phyloP scores from a whole-genome alignment of 2,113 vertebrate genomes.

The Amia ocellicauda region DNA sequence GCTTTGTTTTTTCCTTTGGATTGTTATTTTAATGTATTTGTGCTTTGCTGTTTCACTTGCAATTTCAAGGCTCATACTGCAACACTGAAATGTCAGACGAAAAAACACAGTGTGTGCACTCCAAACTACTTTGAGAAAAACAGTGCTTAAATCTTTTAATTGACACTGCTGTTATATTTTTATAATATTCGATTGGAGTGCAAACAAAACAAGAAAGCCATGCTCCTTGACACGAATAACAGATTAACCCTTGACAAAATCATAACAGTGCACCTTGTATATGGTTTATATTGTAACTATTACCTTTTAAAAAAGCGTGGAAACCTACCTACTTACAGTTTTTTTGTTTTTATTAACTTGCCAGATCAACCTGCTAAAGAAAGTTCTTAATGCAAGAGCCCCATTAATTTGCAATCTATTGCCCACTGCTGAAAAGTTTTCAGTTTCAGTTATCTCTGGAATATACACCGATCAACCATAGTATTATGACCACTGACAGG shows the following conservation, averaged over 20 bases:
- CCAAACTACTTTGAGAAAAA: background rate
- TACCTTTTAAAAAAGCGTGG: too few species aligned
- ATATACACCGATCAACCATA: too few species aligned
- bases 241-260: background rate
- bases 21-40: background rate
- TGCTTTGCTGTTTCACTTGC: background rate
- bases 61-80: background rate
- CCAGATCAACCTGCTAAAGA: too few species aligned
- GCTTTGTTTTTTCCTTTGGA: constrained; percentile 14
- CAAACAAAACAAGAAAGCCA: background rate
- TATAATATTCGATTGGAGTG: background rate
- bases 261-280: constrained; percentile 14
- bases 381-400: too few species aligned
- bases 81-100: background rate
- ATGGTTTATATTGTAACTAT: constrained; percentile 8
- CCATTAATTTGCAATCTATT: too few species aligned
- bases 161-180: background rate
- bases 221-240: background rate
- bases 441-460: too few species aligned
- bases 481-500: too few species aligned
- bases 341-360: too few species aligned
- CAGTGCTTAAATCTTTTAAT: background rate
- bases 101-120: constrained; percentile 6
- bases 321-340: too few species aligned
- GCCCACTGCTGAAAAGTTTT: too few species aligned